Evolutionary conservation across 1,140 invertebrate species (phyloP), one percentile per base, ranked within the genome.

Genomic region (Andrena cerasifolii): DNA sequence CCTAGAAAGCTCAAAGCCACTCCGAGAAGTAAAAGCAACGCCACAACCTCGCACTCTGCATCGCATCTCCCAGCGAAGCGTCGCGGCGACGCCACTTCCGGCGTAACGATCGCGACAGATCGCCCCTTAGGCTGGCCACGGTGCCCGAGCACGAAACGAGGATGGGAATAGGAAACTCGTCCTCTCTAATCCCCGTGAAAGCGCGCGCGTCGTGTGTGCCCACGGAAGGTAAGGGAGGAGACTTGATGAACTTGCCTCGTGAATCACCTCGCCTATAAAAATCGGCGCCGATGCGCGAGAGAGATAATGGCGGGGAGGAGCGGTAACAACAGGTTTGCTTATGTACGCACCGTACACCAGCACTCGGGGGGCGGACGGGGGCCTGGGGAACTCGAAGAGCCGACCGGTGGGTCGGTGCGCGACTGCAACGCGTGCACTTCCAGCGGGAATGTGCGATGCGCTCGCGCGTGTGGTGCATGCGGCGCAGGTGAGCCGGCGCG

Each of bases 231-330:
- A 80, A 79, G 79, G 81, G 78, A 59, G 51, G 68, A 75, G 87
- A 87, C 87, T 88, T 88, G 90, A 90, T 88, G 89, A 91, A 90
- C 86, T 90, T 89, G 88, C 86, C 89, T 90, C 89, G 89, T 90
- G 89, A 89, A 90, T 90, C 89, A 90, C 82, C 86, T 85, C 76
- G 74, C 81, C 78, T 86, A 82, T 82, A 91, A 91, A 91, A 91
- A 91, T 91, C 79, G 82, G 82, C 84, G 87, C 78, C 84, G 89
- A 90, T 90, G 88, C 88, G 86, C 73, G 83, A 87, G 82, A 83
- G 84, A 90, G 89, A 90, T 90, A 90, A 89, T 87, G 83, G 76
- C 71, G 70, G 70, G 78, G 82, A 84, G 85, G 89, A 89, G 88
- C 83, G 82, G 89, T 90, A 91, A 90, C 90, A 91, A 91, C 90